Evolutionary conservation across 2,113 vertebrate genomes (phyloP), one percentile per base, ranked within the genome.

Genomic region (Thinocorus orbignyianus): DNA sequence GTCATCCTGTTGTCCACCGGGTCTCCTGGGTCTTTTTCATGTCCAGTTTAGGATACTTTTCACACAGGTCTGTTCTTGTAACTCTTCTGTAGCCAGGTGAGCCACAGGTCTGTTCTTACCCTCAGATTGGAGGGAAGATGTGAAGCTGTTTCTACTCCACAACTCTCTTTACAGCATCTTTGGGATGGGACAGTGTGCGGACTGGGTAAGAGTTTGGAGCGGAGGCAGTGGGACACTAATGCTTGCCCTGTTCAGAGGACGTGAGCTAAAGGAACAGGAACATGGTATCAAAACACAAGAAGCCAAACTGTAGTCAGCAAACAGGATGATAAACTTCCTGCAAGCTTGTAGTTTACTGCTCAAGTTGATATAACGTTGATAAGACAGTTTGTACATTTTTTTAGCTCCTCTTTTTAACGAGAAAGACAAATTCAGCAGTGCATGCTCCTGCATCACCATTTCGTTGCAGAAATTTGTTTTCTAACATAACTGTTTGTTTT

Each of bases 261-360:
- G 9, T 64, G 57, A 88, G 57, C 31, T 72, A 73, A 87, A 92
- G 66, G 61, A 82, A 87, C 28, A 73, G 91, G 91, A 91, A 82
- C 49, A 11, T 25, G 22, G 13, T 76, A 81, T 94, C 70, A 91
- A 86, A 93, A 80, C 62, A 81, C 62, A 86, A 37, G 23, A 66
- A 90, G 17, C n/a, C 71, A 90, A 85, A 70, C 80, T 82, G 26
- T 33, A 74, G 44, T 54, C 82, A 77, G 76, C 88, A 86, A 92
- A 90, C 92, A 94, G 94, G 92, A 93, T 86, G 94, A 94, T 95
- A 88, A 94, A 96, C 82, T 96, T 92, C 88, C 93, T 90, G 90
- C 41, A 90, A 91, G 66, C 78, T 71, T 89, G 52, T 71, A 81
- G 77, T 58, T 86, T 83, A 51, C 52, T 85, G 82, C 61, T 91